Percentiles rank a stretch among this genome's conserved stretches.
Conservation (phyloP, 1,140 invertebrate species). For the Habropoda laboriosa region DNA sequence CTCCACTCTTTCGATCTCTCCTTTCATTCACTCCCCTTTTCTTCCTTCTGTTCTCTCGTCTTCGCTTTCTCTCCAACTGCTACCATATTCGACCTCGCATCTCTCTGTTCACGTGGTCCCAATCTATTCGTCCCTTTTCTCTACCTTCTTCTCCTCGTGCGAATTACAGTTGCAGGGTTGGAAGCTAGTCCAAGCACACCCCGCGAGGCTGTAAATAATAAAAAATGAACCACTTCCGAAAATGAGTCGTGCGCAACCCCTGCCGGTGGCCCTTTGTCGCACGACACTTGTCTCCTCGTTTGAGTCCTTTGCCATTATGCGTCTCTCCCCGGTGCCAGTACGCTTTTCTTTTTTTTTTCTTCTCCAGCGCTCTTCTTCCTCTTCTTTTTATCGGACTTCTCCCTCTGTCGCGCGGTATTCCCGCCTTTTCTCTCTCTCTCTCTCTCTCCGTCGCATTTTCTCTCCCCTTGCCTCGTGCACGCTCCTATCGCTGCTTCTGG, state of each 20-base stretch:
- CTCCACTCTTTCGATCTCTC: too few relatives aligned
- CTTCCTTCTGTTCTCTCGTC: background rate
- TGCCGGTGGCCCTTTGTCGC: slow-evolving; percentile 32
- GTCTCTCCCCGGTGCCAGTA: background rate
- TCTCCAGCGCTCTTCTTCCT: background rate
- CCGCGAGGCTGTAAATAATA: slow-evolving; percentile 49
- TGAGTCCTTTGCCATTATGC: slow-evolving; percentile 46
- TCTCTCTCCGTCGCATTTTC: background rate
- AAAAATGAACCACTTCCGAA: slow-evolving; percentile 61
- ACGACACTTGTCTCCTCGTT: slow-evolving; percentile 52
- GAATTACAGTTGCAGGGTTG: background rate
- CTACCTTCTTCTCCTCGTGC: background rate
- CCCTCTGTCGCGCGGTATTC: background rate
- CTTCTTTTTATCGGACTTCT: too few relatives aligned
- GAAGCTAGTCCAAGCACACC: background rate
- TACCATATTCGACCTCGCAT: background rate
- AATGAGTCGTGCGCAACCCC: slow-evolving; percentile 53
- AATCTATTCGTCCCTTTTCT: too few relatives aligned
- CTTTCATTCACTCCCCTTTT: background rate
- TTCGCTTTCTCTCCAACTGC: background rate
- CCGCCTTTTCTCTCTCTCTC: background rate
- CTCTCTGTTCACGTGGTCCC: background rate
- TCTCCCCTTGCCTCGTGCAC: background rate
- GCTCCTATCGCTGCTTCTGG: background rate
- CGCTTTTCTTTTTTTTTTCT: background rate